Evolutionary conservation across 2,797 vertebrate genomes (phyloP).

Genomic region (Artibeus lituratus): DNA sequence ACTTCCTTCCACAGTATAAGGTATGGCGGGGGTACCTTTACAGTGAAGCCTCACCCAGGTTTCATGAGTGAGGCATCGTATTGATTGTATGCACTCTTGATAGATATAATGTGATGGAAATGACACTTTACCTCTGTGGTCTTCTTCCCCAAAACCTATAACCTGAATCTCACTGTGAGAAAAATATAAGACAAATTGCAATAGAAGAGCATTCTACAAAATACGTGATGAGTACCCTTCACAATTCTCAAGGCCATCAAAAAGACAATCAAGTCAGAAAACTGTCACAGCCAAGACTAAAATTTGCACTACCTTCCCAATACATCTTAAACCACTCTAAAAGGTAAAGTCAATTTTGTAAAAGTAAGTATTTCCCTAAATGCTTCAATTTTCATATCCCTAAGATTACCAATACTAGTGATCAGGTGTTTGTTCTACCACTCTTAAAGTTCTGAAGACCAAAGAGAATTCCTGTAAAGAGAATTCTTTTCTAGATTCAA

Average conservation of each 20-base stretch:
- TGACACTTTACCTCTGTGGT: background rate
- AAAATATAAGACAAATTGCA: background rate
- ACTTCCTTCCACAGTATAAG: background rate
- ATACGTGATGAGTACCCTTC: background rate
- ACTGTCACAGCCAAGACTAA: background rate
- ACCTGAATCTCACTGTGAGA: background rate
- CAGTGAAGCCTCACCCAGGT: background rate
- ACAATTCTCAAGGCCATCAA: background rate
- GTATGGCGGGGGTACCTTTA: background rate
- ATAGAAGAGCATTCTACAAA: background rate
- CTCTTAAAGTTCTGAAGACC: slow-evolving; percentile 2
- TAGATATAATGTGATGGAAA: background rate
- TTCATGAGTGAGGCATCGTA: background rate
- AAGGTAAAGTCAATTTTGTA: background rate
- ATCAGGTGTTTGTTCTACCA: background rate
- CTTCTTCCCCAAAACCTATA: background rate
- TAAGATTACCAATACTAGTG: background rate
- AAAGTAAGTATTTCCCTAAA: background rate
- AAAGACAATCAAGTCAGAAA: background rate
- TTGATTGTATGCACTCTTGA: background rate
- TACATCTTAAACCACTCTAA: background rate
- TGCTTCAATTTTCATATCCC: background rate
- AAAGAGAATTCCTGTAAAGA: background rate
- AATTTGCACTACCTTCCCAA: background rate
- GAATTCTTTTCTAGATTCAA: slow-evolving; percentile 7